Conservation (phyloP, 2,113 vertebrate species). For the Sander lucioperca region DNA sequence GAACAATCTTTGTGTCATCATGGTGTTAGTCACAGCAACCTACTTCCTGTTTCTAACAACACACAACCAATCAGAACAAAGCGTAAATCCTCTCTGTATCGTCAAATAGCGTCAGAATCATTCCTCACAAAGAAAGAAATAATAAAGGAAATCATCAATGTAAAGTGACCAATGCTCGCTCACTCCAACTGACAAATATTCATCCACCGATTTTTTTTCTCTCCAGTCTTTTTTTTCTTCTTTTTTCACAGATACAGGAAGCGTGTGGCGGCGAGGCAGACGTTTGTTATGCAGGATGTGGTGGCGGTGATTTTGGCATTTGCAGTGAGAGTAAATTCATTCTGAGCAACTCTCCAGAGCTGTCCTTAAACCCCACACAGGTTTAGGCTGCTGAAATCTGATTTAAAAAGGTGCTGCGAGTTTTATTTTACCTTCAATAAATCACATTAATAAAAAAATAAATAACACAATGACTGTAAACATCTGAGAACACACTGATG, state of each 20-base stretch:
- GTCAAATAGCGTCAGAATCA: conserved; percentile 34
- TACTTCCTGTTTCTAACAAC: conserved; percentile 52
- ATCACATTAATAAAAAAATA: neutral
- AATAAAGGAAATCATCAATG: conserved; percentile 24
- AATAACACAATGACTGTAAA: neutral
- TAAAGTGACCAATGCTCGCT: conserved; percentile 60
- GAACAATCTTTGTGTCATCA: conserved; percentile 74
- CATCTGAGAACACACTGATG: neutral
- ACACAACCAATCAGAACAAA: conserved; percentile 64
- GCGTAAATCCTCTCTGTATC: conserved; percentile 23
- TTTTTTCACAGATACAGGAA: conserved; percentile 54
- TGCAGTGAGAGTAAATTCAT: conserved; percentile 4
- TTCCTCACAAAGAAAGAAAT: neutral
- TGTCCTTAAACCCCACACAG: conserved; percentile 1
- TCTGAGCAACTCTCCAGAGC: neutral
- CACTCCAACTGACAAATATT: conserved; percentile 2
- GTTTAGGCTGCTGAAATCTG: neutral
- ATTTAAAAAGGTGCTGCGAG: conserved; percentile 9
- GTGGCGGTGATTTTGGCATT: neutral
- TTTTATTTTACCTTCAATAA: neutral
- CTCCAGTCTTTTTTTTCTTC: neutral
- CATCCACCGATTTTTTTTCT: neutral
- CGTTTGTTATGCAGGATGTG: neutral
- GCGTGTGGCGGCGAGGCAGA: conserved; percentile 41
- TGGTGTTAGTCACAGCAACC: conserved; percentile 61